Evolutionary conservation across 2,797 vertebrate genomes (phyloP), one percentile per base, ranked within the genome.

Genomic region (Paedocypris micromegethes): DNA sequence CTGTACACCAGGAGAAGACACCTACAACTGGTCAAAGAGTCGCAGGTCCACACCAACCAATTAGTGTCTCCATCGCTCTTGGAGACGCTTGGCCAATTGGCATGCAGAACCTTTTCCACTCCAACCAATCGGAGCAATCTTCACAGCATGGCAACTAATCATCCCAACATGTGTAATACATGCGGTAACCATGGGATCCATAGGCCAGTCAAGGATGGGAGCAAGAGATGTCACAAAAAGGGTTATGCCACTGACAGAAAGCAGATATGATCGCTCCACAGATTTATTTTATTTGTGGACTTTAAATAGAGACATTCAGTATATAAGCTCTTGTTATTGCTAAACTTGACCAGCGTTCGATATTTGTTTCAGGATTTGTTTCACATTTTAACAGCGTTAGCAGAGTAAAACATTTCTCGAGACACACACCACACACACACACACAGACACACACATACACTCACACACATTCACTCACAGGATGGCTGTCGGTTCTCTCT

Each of bases 181-280:
- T 55, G 65, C 54, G 0, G 69, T 75, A 58, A 72, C 73, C 68
- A 63, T 75, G 58, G 73, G 44, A 48, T 63, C 68, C 63, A 63
- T 66, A 62, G 70, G 63, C 40, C 68, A 75, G 55, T 71, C 64
- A 71, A 53, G 47, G 58, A 39, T n/a, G 39, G 44, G 58, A 5
- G 47, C 46, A 8, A 64, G 57, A 66, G 41, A 52, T 61, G 66
- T 64, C 23, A 9, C 9, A 37, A 23, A 55, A 39, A 44, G 23
- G 54, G 9, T n/a, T 53, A 39, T 43, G 54, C 39, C 46, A 70
- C 56, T 9, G 53, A 50, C 45, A 51, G 45, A 50, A 6, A 42
- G 49, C 50, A 9, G 55, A 64, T 23, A 23, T 23, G 23, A 23
- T 23, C 23, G 23, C 23, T 23, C 23, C 23, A 23, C 23, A 23